phyloP scores from a whole-genome alignment of 2,888 invertebrate species.

The Cataglyphis rosenhaueri region DNA sequence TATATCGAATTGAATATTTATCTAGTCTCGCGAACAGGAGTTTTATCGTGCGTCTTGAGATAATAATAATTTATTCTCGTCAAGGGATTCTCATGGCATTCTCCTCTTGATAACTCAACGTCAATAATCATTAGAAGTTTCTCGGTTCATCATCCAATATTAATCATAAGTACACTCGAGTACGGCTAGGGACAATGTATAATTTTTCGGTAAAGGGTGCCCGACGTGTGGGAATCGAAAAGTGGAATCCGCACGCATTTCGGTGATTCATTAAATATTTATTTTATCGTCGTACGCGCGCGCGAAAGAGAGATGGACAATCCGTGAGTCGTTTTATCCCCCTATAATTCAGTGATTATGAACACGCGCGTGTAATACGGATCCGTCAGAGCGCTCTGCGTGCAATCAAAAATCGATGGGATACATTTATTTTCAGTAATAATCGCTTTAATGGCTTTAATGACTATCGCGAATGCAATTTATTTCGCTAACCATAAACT shows the following conservation, averaged over 20 bases:
- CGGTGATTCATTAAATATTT: slow-evolving; percentile 65
- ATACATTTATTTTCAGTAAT: slow-evolving; percentile 39
- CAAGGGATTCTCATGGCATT: neutral
- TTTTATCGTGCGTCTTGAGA: neutral
- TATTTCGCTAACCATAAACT: neutral
- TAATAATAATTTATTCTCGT: slow-evolving; percentile 34
- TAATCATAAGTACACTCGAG: slow-evolving; percentile 44
- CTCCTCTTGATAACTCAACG: slow-evolving; percentile 38
- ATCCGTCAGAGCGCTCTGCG: slow-evolving; percentile 33
- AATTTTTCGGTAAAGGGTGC: slow-evolving; percentile 25
- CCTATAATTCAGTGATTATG: slow-evolving; percentile 52
- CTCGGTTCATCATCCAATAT: slow-evolving; percentile 35
- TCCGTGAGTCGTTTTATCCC: slow-evolving; percentile 32
- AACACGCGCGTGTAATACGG: slow-evolving; percentile 23
- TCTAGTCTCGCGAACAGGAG: slow-evolving; percentile 5
- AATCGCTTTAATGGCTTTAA: slow-evolving; percentile 27
- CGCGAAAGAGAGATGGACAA: slow-evolving; percentile 32
- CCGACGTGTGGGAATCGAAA: slow-evolving; percentile 22
- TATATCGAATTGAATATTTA: slow-evolving; percentile 30
- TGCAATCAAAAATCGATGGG: slow-evolving; percentile 36
- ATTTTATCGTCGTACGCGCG: slow-evolving; percentile 39
- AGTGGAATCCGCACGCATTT: slow-evolving; percentile 58
- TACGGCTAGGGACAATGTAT: slow-evolving; percentile 31
- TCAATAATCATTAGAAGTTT: slow-evolving; percentile 44
- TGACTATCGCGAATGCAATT: slow-evolving; percentile 27